phyloP scores from a whole-genome alignment of 2,888 invertebrate species.

The Drosophila suboccidentalis region DNA sequence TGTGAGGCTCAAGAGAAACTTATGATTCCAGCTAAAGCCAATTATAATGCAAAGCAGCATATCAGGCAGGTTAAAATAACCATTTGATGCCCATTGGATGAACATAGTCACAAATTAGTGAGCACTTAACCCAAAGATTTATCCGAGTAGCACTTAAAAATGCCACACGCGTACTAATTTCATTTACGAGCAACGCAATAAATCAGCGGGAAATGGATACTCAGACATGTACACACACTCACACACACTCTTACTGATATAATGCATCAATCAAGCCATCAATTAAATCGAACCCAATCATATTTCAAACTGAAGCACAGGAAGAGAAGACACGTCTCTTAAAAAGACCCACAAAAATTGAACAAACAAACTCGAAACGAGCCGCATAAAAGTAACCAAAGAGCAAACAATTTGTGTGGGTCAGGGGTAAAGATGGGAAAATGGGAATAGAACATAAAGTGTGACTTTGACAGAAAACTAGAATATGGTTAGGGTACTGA shows the following conservation, averaged over 20 bases:
- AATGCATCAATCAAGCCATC: constrained; percentile 68
- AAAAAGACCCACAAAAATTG: constrained; percentile 43
- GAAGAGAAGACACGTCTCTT: constrained; percentile 28
- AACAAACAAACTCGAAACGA: constrained; percentile 66
- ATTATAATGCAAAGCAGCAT: constrained; percentile 33
- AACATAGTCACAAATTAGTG: constrained; percentile 39
- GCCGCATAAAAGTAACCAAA: constrained; percentile 65
- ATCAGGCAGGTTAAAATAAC: constrained; percentile 4
- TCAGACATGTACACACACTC: too few species aligned
- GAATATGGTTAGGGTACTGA: constrained; percentile 16
- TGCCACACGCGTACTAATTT: constrained; percentile 46
- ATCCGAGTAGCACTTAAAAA: constrained; percentile 21
- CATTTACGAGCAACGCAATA: constrained; percentile 46
- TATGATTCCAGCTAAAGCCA: constrained; percentile 6
- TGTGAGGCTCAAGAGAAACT: constrained; percentile 14
- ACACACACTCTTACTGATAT: constrained; percentile 4
- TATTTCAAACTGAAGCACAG: constrained; percentile 49
- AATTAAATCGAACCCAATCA: constrained; percentile 66
- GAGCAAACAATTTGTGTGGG: constrained; percentile 65
- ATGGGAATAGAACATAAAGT: constrained; percentile 8
- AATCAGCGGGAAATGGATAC: constrained; percentile 55
- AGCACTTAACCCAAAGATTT: constrained; percentile 33
- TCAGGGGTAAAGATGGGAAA: constrained; percentile 26
- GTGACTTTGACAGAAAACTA: constrained; percentile 42
- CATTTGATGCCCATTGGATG: constrained; percentile 19